A percentile compares a stretch with the other conserved stretches of the same genome.
These are phyloP conservation scores for Stegodyphus mimosarum DNA, from an alignment of 1,140 invertebrate genomes.

Conservation along the genomic window DNA sequence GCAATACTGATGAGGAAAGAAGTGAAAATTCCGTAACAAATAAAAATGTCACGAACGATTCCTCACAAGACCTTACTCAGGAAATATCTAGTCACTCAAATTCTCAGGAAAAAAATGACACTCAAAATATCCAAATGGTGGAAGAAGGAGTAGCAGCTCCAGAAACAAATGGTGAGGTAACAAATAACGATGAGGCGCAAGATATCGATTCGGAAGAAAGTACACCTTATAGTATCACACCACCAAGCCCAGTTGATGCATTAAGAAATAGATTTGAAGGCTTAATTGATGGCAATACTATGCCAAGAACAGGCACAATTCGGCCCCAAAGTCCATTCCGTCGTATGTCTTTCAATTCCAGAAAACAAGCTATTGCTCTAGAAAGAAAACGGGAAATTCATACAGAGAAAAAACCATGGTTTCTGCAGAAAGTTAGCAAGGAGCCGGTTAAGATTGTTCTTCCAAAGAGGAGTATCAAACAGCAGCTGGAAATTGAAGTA, in stretches of 20 bases:
- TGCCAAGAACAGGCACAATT: background rate
- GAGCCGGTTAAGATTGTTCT: conserved; percentile 15
- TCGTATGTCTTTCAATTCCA: conserved; percentile 47
- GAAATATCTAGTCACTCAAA: background rate
- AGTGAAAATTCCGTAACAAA: background rate
- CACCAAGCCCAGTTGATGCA: conserved; percentile 28
- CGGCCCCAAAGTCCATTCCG: conserved; percentile 41
- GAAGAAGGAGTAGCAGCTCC: background rate
- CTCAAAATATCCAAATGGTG: background rate
- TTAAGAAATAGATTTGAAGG: conserved; percentile 47
- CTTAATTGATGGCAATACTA: background rate
- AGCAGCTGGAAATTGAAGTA: conserved; percentile 50
- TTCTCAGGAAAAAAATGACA: background rate
- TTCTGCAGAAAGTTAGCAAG: background rate
- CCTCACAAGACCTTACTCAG: background rate
- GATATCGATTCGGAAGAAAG: background rate
- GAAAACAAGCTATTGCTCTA: conserved; percentile 30
- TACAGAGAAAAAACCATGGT: conserved; percentile 22
- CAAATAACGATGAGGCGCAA: too few species aligned
- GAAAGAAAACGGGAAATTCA: conserved; percentile 20
- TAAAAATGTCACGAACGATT: background rate
- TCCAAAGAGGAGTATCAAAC: conserved; percentile 36
- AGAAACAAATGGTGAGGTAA: background rate
- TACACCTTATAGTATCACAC: background rate
- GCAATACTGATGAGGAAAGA: too few species aligned